Evolutionary conservation across 2,113 vertebrate species (phyloP), one percentile per base, ranked within the genome.

Genomic region (Pseudorasbora parva): DNA sequence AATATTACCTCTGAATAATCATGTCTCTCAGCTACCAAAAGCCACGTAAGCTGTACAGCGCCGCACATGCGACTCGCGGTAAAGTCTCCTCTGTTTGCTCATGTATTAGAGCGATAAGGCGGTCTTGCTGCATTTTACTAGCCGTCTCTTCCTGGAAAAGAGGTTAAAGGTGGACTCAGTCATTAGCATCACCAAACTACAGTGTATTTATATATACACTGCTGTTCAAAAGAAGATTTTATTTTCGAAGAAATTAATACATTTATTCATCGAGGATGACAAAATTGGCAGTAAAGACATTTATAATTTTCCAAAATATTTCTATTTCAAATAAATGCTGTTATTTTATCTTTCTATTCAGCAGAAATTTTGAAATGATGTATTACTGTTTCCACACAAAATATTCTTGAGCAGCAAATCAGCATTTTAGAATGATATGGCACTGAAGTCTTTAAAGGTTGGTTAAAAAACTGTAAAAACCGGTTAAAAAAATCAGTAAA

Each of bases 61-160:
- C 79, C 54, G 72, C 87, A 69, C 79, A 90, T 88, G 90, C 37
- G 81, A 89, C 80, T 56, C 59, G 86, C 88, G 9, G 86, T 87
- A 87, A 89, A 93, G 90, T 89, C 89, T 89, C 88, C 77, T 37
- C 82, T 92, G 92, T 93, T 93, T 92, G 94, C 92, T 93, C 89
- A 91, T 83, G 89, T 91, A 88, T 90, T 88, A 88, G 71, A 83
- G 73, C 51, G 91, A 93, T 92, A 91, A 92, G 89, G 88, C 86
- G 19, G 30, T 82, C 87, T 19, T 45, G 23, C 45, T 74, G 23
- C 3, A 8, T 49, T 85, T 75, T 47, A 91, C 88, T 85, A 66
- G 78, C 81, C 68, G 37, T 68, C 59, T 64, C 43, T 37, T 90
- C 73, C 84, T 81, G 57, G 33, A 25, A 43, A 81, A 85, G 87